A percentile compares a stretch with the other conserved stretches of the same genome.
phyloP scores from a whole-genome alignment of 2,113 vertebrate species.

The Otus sunia region DNA sequence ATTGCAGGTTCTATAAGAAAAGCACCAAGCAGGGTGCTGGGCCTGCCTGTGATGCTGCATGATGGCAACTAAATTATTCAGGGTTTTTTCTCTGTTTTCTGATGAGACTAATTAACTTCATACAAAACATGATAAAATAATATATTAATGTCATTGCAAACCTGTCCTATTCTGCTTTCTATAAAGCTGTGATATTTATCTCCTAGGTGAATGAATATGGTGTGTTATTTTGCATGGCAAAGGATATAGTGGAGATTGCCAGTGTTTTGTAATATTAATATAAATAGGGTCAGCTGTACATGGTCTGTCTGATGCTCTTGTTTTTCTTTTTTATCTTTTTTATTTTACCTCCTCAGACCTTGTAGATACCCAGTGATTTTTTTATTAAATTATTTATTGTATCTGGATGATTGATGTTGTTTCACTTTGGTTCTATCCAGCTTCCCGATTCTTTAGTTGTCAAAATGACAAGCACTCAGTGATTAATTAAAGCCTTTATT shows the following conservation, averaged over 20 bases:
- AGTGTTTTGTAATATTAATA: not conserved
- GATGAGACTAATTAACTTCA: not conserved
- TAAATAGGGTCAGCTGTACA: constrained; percentile 27
- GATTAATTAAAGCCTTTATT: constrained; percentile 74
- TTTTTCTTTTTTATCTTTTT: constrained; percentile 57
- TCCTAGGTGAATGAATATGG: not conserved
- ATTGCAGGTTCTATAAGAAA: not conserved
- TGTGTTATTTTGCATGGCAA: not conserved
- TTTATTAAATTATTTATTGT: constrained; percentile 80
- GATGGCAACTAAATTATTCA: not conserved
- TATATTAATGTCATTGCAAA: not conserved
- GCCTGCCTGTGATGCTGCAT: not conserved
- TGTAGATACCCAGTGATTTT: constrained; percentile 65
- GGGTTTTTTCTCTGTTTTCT: not conserved
- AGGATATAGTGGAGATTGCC: not conserved
- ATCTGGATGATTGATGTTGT: constrained; percentile 72
- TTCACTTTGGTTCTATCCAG: constrained; percentile 72
- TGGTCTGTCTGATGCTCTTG: constrained; percentile 5
- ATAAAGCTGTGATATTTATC: not conserved
- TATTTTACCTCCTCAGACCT: constrained; percentile 37
- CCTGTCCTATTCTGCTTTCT: not conserved
- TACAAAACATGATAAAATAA: not conserved
- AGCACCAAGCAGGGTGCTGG: not conserved
- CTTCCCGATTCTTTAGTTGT: constrained; percentile 73
- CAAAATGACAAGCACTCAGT: constrained; percentile 70